Base-by-base conservation (phyloP, 2,113 vertebrate genomes). In the Kobus ellipsiprymnus region DNA sequence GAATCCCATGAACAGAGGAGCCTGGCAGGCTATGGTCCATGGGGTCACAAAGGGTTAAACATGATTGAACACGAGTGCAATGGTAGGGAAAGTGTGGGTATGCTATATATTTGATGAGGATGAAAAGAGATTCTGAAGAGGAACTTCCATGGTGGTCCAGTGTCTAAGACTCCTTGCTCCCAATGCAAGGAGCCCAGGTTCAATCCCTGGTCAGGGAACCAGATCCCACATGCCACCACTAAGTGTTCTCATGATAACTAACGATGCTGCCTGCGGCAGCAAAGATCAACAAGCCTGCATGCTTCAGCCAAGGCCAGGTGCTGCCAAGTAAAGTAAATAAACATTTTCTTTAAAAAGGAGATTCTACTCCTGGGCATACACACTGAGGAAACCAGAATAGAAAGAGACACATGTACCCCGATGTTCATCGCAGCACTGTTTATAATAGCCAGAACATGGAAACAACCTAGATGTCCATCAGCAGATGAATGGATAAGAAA, bases 201-300 rank as follows among this genome's bases (percentile, higher is more conserved):
- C 36, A 44, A 27, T 77, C 36, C 23, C 23, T 77, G 36, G 12
- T 77, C 36, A 44, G 36, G 23, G 71, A 77, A 14, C 23, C 6
- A 77, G 36, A 27, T 44, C 71, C 71, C 71, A 77, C 71, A 44
- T 14, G 71, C 71, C 36, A 13, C 36, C 40, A 5, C 36, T 4
- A 27, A 77, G 12, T 7, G 12, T 6, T 71, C n/a, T 71, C n/a
- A 12, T 1, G 10, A 71, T 40, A 40, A 71, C n/a, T 71, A 40
- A 71, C 0, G 19, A 71, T 44, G 23, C 71, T 44, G 71, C 2
- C 71, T 44, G 21, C 21, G 0, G 0, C 21, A 23, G 10, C n/a
- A 40, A 74, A 74, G 71, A 74, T 74, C 71, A 74, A 44, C 21
- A 74, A 74, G 36, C 36, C 36, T 74, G 21, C 71, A 7, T 13